phyloP scores from a whole-genome alignment of 2,113 vertebrate species.

The Corynorhinus townsendii region DNA sequence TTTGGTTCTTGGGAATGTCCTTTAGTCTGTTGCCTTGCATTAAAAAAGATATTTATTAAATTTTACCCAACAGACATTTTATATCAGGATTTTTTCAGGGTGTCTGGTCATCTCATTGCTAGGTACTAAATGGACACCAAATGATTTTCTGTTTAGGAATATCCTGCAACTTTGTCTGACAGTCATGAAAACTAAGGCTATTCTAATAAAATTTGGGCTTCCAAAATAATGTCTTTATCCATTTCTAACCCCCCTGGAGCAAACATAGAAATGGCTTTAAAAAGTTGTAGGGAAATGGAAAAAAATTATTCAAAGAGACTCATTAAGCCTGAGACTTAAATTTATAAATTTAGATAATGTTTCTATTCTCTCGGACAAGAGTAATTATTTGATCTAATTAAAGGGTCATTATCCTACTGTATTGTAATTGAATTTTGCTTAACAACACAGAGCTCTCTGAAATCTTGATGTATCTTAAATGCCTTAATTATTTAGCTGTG shows the following conservation, averaged over 20 bases:
- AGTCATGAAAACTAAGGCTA: not conserved
- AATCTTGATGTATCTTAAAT: not conserved
- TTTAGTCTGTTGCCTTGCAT: not conserved
- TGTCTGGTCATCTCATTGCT: not conserved
- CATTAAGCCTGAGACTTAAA: not conserved
- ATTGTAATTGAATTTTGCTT: not conserved
- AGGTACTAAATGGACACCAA: not conserved
- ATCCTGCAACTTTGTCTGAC: not conserved
- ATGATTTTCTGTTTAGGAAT: not conserved
- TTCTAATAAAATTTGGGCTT: not conserved
- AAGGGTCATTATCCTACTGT: not conserved
- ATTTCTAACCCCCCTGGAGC: not conserved
- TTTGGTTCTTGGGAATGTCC: not conserved
- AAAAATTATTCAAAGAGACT: not conserved
- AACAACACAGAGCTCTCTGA: not conserved
- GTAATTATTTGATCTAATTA: not conserved
- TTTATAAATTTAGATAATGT: slow-evolving; percentile 22
- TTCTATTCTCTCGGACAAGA: not conserved
- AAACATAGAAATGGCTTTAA: not conserved
- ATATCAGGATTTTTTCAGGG: not conserved
- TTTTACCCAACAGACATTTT: not conserved
- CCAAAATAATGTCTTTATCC: not conserved
- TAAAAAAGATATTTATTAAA: not conserved
- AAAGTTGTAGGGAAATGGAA: not conserved
- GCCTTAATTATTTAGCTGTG: not conserved